phyloP scores from a whole-genome alignment of 2,888 invertebrate genomes.

The Torymus tubicola region DNA sequence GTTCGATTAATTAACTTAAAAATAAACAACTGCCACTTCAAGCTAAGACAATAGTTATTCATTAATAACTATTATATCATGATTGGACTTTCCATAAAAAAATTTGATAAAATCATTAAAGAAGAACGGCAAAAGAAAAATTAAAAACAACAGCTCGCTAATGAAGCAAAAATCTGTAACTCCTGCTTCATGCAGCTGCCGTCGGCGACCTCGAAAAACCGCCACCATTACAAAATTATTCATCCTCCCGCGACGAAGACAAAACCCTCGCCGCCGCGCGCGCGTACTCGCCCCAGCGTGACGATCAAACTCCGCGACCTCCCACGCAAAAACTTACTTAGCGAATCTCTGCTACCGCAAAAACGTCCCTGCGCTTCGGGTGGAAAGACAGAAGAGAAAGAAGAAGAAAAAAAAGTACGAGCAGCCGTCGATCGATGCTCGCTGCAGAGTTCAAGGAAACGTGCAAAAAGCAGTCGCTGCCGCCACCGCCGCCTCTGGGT shows the following conservation, averaged over 20 bases:
- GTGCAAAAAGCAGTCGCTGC: neutral
- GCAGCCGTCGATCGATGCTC: slow-evolving; percentile 4
- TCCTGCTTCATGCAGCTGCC: too few species aligned
- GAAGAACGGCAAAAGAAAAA: too few species aligned
- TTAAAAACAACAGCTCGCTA: too few species aligned
- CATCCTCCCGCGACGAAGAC: neutral
- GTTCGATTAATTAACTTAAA: too few species aligned
- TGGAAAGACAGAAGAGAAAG: neutral
- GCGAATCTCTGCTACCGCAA: slow-evolving; percentile 4
- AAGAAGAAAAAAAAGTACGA: slow-evolving; percentile 11
- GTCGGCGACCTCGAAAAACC: neutral
- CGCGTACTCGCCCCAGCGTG: slow-evolving; percentile 9
- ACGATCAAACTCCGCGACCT: neutral
- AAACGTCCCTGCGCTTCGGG: too few species aligned
- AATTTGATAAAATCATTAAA: too few species aligned
- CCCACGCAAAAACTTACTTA: slow-evolving; percentile 42
- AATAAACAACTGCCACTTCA: too few species aligned
- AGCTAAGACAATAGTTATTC: too few species aligned
- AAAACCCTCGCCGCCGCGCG: neutral
- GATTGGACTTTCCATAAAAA: too few species aligned
- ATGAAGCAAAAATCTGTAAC: too few species aligned
- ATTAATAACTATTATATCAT: too few species aligned
- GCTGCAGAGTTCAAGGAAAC: neutral
- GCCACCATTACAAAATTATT: neutral
- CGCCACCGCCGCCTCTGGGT: neutral